Evolutionary conservation across 2,888 invertebrate genomes (phyloP).

Genomic region (Schizaphis graminum): DNA sequence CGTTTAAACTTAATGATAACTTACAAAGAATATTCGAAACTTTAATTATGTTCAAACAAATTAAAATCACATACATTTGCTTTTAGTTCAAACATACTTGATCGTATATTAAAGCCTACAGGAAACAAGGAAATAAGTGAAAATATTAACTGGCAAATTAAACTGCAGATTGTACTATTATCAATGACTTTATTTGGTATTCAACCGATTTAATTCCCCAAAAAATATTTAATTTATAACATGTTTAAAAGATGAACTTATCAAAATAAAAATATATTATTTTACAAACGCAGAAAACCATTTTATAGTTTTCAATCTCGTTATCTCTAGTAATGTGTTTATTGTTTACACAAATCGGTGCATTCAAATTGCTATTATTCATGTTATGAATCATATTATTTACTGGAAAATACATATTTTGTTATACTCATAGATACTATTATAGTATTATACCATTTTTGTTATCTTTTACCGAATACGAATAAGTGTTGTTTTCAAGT

Average conservation of each 20-base stretch:
- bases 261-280: background rate
- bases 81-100: background rate
- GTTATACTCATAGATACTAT: background rate
- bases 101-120: background rate
- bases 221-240: background rate
- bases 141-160: background rate
- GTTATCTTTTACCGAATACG: background rate
- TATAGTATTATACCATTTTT: background rate
- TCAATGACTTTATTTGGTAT: background rate
- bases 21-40: background rate
- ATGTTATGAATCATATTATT: background rate
- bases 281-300: background rate
- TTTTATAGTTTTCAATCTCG: background rate
- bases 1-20: background rate
- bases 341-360: background rate
- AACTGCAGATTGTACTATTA: background rate
- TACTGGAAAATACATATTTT: slow-evolving; percentile 15
- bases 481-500: slow-evolving; percentile 10
- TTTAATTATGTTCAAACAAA: background rate
- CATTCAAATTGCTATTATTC: background rate
- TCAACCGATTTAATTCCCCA: background rate
- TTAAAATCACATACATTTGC: background rate
- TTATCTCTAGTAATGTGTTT: background rate
- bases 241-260: background rate
- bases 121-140: background rate